Conservation (phyloP, 1,140 invertebrate species). For the Lasioglossum albipes region DNA sequence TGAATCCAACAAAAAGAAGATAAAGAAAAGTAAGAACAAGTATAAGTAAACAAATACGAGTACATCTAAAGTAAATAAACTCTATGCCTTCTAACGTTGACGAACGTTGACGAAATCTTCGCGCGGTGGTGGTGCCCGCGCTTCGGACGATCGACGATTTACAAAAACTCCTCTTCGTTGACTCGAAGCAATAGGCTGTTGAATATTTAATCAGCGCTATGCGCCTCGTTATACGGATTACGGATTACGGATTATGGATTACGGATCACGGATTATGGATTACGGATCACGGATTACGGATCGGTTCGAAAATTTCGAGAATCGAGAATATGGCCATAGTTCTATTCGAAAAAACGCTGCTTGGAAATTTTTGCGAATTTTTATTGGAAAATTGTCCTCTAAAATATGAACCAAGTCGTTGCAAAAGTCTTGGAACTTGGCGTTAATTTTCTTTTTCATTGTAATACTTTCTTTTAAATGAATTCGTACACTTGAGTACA, state of each 20-base stretch:
- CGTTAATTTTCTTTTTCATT: too few species aligned
- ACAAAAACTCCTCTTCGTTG: slow-evolving; percentile 34
- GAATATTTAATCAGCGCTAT: slow-evolving; percentile 15
- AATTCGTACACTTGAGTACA: too few species aligned
- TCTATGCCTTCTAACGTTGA: slow-evolving; percentile 73
- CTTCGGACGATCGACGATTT: slow-evolving; percentile 5
- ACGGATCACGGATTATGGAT: too few species aligned
- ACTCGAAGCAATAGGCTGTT: slow-evolving; percentile 36
- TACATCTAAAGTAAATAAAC: slow-evolving; percentile 65
- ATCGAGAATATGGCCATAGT: neutral
- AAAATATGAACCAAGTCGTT: too few species aligned
- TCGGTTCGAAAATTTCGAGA: neutral
- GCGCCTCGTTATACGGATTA: slow-evolving; percentile 23
- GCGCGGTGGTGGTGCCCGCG: slow-evolving; percentile 70
- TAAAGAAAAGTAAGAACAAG: slow-evolving; percentile 12
- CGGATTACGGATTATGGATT: neutral
- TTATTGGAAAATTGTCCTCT: too few species aligned
- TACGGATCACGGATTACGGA: slow-evolving; percentile 6
- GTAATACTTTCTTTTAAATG: too few species aligned
- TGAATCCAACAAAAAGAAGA: slow-evolving; percentile 37
- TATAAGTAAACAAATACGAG: slow-evolving; percentile 6
- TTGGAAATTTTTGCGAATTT: too few species aligned
- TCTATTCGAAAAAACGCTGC: too few species aligned
- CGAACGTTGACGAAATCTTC: slow-evolving; percentile 74
- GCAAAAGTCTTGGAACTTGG: too few species aligned